A percentile compares a stretch with the other conserved stretches of the same genome.
These are phyloP conservation scores for Telmatochromis brichardi DNA, from an alignment of 2,113 vertebrate species.

Conservation along the genomic window DNA sequence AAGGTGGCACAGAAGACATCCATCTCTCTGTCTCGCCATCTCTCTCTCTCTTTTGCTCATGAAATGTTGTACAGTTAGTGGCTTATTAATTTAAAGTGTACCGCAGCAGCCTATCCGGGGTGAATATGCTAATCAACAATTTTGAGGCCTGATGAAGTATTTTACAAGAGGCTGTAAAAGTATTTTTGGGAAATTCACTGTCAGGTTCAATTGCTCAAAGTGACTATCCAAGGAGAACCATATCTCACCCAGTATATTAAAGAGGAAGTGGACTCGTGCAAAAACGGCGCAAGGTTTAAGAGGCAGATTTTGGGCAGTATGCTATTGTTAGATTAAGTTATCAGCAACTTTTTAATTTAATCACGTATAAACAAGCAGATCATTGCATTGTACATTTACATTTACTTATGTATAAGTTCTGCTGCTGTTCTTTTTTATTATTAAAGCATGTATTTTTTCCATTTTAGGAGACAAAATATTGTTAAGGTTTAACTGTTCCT, in stretches of 20 bases:
- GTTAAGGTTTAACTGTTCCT: background rate
- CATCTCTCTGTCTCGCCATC: conserved; percentile 32
- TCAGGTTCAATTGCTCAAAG: conserved; percentile 60
- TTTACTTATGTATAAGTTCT: background rate
- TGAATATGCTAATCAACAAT: conserved; percentile 68
- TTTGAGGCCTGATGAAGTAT: conserved; percentile 58
- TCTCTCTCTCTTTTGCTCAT: background rate
- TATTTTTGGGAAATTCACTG: conserved; percentile 56
- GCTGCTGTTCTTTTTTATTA: background rate
- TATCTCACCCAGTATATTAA: conserved; percentile 29
- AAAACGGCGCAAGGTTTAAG: conserved; percentile 1
- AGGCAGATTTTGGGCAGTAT: background rate
- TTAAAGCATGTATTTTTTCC: background rate
- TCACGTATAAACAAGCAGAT: background rate
- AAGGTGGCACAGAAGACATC: conserved; percentile 59
- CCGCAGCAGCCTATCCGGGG: conserved; percentile 35
- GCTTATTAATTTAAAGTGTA: conserved; percentile 65
- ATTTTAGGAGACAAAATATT: background rate
- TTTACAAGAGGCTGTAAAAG: conserved; percentile 58
- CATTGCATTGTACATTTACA: background rate
- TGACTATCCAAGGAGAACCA: conserved; percentile 35
- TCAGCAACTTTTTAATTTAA: background rate
- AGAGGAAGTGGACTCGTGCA: conserved; percentile 10
- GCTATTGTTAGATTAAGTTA: background rate
- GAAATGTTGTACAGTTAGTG: conserved; percentile 57